Evolutionary conservation across 2,888 invertebrate genomes (phyloP).

Genomic region (Oxytorus armatus): DNA sequence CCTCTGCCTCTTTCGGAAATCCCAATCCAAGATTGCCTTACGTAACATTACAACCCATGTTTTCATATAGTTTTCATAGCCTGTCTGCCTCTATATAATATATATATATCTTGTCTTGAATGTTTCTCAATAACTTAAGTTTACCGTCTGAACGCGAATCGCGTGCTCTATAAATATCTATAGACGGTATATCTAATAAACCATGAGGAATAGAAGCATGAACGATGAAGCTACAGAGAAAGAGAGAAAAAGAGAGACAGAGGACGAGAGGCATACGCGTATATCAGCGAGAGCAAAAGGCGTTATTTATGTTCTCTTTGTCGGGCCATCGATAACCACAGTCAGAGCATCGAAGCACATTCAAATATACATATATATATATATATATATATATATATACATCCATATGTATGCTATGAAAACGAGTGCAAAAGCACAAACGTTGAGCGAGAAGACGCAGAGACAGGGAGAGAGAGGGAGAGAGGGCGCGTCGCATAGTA

Average conservation of each 20-base stretch:
- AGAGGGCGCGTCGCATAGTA: slow-evolving; percentile 34
- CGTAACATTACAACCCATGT: slow-evolving; percentile 29
- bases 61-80: slow-evolving; percentile 54
- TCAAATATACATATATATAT: slow-evolving; percentile 18
- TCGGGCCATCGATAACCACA: slow-evolving; percentile 80
- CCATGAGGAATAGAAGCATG: slow-evolving; percentile 40
- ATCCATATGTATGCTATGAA: slow-evolving; percentile 21
- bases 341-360: slow-evolving; percentile 53
- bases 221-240: slow-evolving; percentile 29
- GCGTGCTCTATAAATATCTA: slow-evolving; percentile 16
- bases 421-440: slow-evolving; percentile 36
- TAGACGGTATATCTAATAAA: not conserved
- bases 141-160: slow-evolving; percentile 13
- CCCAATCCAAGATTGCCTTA: slow-evolving; percentile 20
- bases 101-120: slow-evolving; percentile 27
- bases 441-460: slow-evolving; percentile 11
- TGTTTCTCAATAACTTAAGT: slow-evolving; percentile 59
- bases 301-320: slow-evolving; percentile 82
- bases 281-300: slow-evolving; percentile 61
- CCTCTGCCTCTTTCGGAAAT: not conserved
- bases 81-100: slow-evolving; percentile 9
- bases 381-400: slow-evolving; percentile 1
- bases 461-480: slow-evolving; percentile 5
- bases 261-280: slow-evolving; percentile 28
- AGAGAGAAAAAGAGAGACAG: slow-evolving; percentile 26